A percentile compares a stretch with the other conserved stretches of the same genome.
Conservation (phyloP, 2,113 vertebrate species). For the Spea multiplicata region DNA sequence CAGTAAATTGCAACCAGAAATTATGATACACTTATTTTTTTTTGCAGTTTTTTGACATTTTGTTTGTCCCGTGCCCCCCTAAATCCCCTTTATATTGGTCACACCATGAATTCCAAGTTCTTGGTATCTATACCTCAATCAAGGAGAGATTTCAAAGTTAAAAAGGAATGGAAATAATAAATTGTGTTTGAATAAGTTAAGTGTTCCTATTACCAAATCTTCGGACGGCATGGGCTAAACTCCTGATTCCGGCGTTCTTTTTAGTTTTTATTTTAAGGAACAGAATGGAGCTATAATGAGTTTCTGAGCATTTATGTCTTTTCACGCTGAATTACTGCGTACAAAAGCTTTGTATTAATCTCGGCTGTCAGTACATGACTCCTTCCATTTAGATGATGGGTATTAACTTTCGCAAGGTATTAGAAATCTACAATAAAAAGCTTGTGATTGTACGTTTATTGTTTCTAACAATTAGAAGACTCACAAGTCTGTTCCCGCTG, state of each 20-base stretch:
- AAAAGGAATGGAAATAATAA: constrained; percentile 36
- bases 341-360: neutral
- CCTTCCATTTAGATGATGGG: neutral
- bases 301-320: constrained; percentile 18
- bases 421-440: neutral
- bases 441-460: too few relatives aligned
- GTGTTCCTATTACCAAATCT: constrained; percentile 18
- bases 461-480: too few relatives aligned
- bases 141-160: neutral
- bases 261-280: constrained; percentile 25
- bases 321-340: neutral
- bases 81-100: too few relatives aligned
- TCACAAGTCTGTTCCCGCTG: too few relatives aligned
- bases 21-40: too few relatives aligned
- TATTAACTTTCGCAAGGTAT: neutral
- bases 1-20: too few relatives aligned
- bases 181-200: constrained; percentile 20
- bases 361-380: neutral
- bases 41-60: too few relatives aligned
- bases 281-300: constrained; percentile 9
- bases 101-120: neutral
- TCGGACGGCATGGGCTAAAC: neutral
- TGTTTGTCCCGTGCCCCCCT: too few relatives aligned
- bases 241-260: constrained; percentile 13
- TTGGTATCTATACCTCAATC: constrained; percentile 26